Evolutionary conservation across 2,113 vertebrate genomes (phyloP).

Genomic region (Campylorhamphus procurvoides): DNA sequence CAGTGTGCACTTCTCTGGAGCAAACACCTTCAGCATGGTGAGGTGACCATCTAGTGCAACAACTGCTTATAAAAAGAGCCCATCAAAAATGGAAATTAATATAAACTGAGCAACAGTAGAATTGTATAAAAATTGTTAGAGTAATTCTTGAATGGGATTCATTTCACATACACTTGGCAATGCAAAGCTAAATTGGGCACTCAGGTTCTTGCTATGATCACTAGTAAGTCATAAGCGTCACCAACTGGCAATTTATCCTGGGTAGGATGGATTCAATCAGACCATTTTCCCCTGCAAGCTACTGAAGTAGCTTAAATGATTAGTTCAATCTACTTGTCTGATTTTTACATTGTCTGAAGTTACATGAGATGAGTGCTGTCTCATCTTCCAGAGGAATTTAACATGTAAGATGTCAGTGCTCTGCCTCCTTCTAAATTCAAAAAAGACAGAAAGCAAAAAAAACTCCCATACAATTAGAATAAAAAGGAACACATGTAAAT

Average conservation of each 20-base stretch:
- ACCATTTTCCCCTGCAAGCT: background rate
- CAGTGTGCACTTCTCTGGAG: background rate
- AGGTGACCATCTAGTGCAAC: background rate
- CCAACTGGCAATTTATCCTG: background rate
- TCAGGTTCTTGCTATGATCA: background rate
- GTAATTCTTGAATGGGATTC: background rate
- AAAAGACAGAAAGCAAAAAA: background rate
- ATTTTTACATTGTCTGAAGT: constrained; percentile 44
- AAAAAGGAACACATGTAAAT: background rate
- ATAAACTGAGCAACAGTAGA: background rate
- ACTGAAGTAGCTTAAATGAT: background rate
- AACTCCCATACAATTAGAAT: background rate
- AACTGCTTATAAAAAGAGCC: background rate
- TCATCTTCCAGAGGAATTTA: background rate
- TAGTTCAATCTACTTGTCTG: background rate
- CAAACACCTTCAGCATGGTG: background rate
- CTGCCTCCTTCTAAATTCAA: background rate
- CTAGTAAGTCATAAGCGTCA: background rate
- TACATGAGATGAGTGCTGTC: background rate
- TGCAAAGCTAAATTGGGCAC: background rate
- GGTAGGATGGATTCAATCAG: background rate
- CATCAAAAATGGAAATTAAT: background rate
- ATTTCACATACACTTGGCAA: background rate
- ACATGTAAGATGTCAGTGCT: background rate
- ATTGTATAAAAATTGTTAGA: background rate